A percentile compares a stretch with the other conserved stretches of the same genome.
These are phyloP conservation scores for Candidula unifasciata DNA, from an alignment of 2,888 invertebrate species.

Conservation along the genomic window DNA sequence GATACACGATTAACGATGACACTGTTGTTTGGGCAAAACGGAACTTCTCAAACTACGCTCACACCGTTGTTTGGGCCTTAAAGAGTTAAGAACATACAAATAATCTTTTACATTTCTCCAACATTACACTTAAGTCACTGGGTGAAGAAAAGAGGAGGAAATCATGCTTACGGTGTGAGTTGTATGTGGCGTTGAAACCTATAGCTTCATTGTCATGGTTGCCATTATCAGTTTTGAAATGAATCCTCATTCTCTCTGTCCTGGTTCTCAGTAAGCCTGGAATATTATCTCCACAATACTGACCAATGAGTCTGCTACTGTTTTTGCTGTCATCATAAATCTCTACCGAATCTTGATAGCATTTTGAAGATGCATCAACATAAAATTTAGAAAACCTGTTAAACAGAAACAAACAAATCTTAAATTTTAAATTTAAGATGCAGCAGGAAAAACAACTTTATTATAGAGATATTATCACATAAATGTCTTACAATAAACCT, in stretches of 20 bases:
- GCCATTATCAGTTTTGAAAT: background rate
- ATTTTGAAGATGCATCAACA: background rate
- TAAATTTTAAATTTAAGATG: background rate
- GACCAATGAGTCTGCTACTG: background rate
- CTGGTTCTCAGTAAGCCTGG: background rate
- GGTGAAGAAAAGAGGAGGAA: too few species aligned
- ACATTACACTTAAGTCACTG: too few species aligned
- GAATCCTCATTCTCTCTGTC: background rate
- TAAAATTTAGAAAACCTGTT: background rate
- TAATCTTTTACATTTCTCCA: too few species aligned
- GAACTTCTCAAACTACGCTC: too few species aligned
- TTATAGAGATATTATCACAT: background rate
- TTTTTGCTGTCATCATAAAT: background rate
- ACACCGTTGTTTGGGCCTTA: too few species aligned
- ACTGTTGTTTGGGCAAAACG: too few species aligned
- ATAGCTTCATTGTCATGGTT: too few species aligned
- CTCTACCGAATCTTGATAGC: background rate
- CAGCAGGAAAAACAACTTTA: background rate
- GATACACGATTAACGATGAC: too few species aligned
- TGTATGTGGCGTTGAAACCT: background rate
- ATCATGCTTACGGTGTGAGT: slow-evolving; percentile 5
- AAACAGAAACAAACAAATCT: too few species aligned
- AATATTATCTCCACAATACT: background rate
- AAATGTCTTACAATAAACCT: too few species aligned
- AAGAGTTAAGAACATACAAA: too few species aligned